Evolutionary conservation across 2,113 vertebrate species (phyloP), one percentile per base, ranked within the genome.

Genomic region (Aegotheles bennettii): DNA sequence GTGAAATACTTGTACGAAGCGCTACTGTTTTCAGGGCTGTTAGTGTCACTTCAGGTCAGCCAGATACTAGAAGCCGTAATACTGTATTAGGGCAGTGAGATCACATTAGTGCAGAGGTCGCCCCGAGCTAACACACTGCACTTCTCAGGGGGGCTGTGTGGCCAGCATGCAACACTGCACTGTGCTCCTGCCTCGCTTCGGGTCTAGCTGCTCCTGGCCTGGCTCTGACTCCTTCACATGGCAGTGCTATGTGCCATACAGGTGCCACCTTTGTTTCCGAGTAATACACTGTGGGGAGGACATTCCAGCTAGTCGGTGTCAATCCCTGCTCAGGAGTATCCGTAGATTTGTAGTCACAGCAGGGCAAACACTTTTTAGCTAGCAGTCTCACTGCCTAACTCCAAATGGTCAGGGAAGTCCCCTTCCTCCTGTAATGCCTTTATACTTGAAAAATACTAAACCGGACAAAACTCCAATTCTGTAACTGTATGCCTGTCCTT

Each of bases 1-100:
- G 92, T 59, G 90, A 93, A 94, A 81, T 71, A 91, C 50, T 89
- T 96, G 89, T 64, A 90, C 78, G 93, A 87, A 95, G 91, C 2
- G 28, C n/a, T 63, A 20, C 75, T 18, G 74, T 83, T 87, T 68
- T 65, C 57, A 79, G 91, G 90, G 90, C 80, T 74, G 64, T 50
- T 57, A 38, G 36, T 28, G 90, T 84, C 83, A 69, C 76, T 65
- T 54, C 51, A 76, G 87, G 61, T 56, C 87, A 95, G 87, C 77
- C 73, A 57, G 76, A 56, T 10, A 23, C 89, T 33, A 79, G 71
- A 69, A 84, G 83, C 83, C 3, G 3, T 11, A 13, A 6, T 5
- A 6, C 4, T 24, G 38, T 9, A 12, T 33, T 2, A 26, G 88
- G 69, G 76, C 59, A 84, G 85, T 38, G 16, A n/a, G 38, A 26